Conservation (phyloP, 92 coral and sea anemone genomes). For the Parazoanthus darwini region DNA sequence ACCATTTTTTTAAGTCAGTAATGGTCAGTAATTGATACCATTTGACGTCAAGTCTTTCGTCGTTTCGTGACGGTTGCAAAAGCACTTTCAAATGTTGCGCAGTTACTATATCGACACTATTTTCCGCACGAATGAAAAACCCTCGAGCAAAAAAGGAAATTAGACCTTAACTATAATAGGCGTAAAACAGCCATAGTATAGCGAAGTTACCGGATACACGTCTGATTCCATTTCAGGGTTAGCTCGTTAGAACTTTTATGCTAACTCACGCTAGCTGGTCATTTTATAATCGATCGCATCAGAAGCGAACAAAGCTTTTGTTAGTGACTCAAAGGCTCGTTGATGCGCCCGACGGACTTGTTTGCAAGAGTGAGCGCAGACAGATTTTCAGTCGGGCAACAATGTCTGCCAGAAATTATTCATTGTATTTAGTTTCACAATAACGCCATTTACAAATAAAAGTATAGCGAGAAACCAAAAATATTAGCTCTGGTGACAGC, state of each 20-base stretch:
- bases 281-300: background rate
- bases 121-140: slow-evolving; percentile 36
- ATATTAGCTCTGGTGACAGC: background rate
- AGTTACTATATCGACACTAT: slow-evolving; percentile 17
- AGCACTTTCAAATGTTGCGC: slow-evolving; percentile 12
- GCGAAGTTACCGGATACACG: background rate
- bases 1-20: no score
- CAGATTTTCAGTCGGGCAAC: background rate
- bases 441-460: background rate
- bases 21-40: background rate
- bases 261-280: background rate
- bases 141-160: background rate
- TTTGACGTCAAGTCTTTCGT: background rate
- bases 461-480: background rate
- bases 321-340: background rate
- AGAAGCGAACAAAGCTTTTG: background rate
- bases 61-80: slow-evolving; percentile 25
- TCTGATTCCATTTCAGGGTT: background rate
- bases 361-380: no score
- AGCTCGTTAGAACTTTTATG: background rate
- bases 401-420: background rate
- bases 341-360: background rate
- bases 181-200: slow-evolving; percentile 3
- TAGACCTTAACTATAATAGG: background rate
- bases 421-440: background rate